Evolutionary conservation across 2,113 vertebrate genomes (phyloP).

Genomic region (Onychorhynchus coronatus): DNA sequence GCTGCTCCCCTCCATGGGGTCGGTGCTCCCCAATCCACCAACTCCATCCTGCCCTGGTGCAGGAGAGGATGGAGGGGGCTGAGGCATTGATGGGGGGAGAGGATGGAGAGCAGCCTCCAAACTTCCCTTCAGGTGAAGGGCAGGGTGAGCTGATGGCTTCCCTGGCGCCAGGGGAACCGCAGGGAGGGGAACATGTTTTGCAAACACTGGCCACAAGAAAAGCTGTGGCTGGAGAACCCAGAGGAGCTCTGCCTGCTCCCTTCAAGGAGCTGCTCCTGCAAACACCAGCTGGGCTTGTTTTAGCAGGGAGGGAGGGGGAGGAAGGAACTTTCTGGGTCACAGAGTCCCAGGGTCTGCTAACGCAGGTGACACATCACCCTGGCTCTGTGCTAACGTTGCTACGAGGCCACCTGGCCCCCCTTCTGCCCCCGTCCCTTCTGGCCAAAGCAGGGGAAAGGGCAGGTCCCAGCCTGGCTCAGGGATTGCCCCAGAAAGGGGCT

Average conservation of each 20-base stretch:
- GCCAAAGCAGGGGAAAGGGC: neutral
- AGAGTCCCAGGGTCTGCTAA: neutral
- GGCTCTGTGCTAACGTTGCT: neutral
- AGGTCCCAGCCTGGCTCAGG: neutral
- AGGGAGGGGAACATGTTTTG: neutral
- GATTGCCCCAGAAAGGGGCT: neutral
- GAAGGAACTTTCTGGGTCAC: constrained; percentile 22
- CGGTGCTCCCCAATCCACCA: rapidly evolving
- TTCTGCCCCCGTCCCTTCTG: neutral
- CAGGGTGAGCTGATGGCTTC: neutral
- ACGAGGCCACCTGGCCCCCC: neutral
- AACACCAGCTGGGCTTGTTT: neutral
- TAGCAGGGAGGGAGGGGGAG: neutral
- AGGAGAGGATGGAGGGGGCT: neutral
- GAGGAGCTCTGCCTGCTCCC: neutral
- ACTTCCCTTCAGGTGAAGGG: neutral
- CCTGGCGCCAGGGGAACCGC: neutral
- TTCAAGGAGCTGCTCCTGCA: neutral
- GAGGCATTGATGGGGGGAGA: rapidly evolving
- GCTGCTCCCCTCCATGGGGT: neutral
- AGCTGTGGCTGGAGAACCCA: neutral
- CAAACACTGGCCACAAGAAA: neutral
- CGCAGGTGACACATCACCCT: neutral
- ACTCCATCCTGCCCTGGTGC: neutral
- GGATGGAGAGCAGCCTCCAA: neutral